Conservation (phyloP, 1,140 invertebrate genomes). For the Bombus fervidus region DNA sequence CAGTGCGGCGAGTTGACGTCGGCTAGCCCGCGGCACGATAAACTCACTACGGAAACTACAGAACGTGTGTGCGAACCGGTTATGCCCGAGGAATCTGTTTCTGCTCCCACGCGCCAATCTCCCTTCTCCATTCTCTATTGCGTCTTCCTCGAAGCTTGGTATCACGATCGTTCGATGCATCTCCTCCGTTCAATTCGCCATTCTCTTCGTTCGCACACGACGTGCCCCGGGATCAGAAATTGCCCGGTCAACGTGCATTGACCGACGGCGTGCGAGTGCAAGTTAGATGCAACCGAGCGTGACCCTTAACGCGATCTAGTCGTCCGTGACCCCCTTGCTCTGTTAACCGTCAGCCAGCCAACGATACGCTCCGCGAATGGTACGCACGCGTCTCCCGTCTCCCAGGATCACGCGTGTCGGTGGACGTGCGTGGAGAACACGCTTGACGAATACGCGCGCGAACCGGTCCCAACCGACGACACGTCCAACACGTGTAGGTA, state of each 20-base stretch:
- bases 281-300: conserved; percentile 73
- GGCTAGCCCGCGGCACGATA: conserved; percentile 63
- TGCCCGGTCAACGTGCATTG: conserved; percentile 73
- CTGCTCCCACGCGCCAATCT: conserved; percentile 75
- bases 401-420: conserved; percentile 18
- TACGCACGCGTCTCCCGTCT: not conserved
- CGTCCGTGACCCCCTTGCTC: conserved; percentile 75
- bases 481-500: conserved; percentile 3
- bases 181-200: conserved; percentile 37
- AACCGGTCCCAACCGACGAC: not conserved
- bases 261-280: conserved; percentile 74
- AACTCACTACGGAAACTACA: conserved; percentile 46
- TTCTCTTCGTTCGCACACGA: conserved; percentile 60
- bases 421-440: conserved; percentile 8
- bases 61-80: conserved; percentile 72
- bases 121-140: conserved; percentile 17
- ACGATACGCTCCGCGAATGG: not conserved
- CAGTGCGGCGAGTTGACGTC: conserved; percentile 47
- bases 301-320: conserved; percentile 77
- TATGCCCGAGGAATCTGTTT: conserved; percentile 75
- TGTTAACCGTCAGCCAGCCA: not conserved
- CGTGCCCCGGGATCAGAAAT: conserved; percentile 76
- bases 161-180: conserved; percentile 42
- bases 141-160: not conserved
- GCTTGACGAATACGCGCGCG: not conserved